These are phyloP conservation scores for Sepiola atlantica DNA, from an alignment of 2,888 invertebrate genomes.

Conservation along the genomic window DNA sequence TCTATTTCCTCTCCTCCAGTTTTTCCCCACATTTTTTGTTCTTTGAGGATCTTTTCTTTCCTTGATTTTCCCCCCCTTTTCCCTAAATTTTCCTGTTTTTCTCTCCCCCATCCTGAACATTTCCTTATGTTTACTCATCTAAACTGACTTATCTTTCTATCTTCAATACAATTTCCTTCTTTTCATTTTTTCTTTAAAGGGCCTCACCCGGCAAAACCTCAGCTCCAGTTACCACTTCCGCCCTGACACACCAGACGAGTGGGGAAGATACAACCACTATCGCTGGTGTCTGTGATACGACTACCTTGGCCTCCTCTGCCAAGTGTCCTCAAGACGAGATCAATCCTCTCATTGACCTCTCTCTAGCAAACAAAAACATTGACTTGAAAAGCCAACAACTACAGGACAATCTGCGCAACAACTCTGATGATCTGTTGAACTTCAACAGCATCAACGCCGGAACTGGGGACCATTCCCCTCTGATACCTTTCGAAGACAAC, in stretches of 20 bases:
- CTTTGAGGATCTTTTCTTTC: not conserved
- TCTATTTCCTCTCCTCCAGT: not conserved
- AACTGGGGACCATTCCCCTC: conserved; percentile 60
- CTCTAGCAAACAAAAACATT: conserved; percentile 59
- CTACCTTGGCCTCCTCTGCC: conserved; percentile 36
- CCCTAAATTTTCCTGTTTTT: not conserved
- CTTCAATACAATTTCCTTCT: not conserved
- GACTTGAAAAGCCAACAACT: conserved; percentile 54
- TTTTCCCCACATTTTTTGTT: not conserved
- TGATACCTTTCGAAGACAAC: conserved; percentile 70
- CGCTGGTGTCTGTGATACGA: conserved; percentile 50
- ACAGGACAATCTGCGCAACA: conserved; percentile 52
- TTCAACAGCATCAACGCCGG: conserved; percentile 60
- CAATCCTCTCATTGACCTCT: conserved; percentile 68
- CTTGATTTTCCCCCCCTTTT: not conserved
- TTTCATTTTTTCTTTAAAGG: not conserved
- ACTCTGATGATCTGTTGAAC: conserved; percentile 61
- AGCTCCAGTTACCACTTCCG: not conserved
- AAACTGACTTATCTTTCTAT: too few relatives aligned
- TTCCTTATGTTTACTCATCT: too few relatives aligned
- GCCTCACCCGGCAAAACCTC: not conserved
- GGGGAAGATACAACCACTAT: not conserved
- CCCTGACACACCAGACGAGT: not conserved
- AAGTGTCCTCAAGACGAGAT: conserved; percentile 54
- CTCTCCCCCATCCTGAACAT: not conserved